Conservation (phyloP, 2,888 invertebrate genomes). For the Pammene fasciana region DNA sequence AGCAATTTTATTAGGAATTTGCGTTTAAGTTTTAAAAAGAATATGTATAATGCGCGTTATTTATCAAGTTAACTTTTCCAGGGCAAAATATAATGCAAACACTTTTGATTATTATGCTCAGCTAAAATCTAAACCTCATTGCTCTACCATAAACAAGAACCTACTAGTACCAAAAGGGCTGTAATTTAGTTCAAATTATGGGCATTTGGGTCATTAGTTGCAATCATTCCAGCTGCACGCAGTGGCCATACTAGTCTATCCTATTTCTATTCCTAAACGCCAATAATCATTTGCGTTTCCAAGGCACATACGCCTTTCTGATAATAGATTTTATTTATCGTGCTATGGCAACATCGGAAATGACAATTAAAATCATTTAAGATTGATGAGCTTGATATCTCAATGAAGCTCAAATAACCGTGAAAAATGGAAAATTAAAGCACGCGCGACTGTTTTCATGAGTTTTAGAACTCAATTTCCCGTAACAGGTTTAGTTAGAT, state of each 20-base stretch:
- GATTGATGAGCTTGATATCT: slow-evolving; percentile 38
- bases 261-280: not conserved
- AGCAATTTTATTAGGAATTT: too few species aligned
- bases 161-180: slow-evolving; percentile 2
- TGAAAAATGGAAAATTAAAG: slow-evolving; percentile 20
- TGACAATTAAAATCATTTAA: slow-evolving; percentile 41
- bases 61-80: too few species aligned
- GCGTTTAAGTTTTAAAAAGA: too few species aligned
- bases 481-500: not conserved
- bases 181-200: slow-evolving; percentile 31
- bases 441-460: not conserved
- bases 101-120: not conserved
- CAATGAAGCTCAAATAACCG: slow-evolving; percentile 40
- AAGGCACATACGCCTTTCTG: slow-evolving; percentile 10
- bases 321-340: not conserved
- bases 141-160: slow-evolving; percentile 3
- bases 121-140: slow-evolving; percentile 13
- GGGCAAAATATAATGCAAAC: not conserved
- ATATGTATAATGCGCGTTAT: too few species aligned
- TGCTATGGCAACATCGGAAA: slow-evolving; percentile 38
- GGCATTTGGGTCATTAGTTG: slow-evolving; percentile 30
- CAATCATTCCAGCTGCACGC: slow-evolving; percentile 23
- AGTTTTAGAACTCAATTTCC: slow-evolving; percentile 6
- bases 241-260: slow-evolving; percentile 2
- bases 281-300: not conserved